Conservation (phyloP, 2,888 invertebrate genomes). For the Drosophila flavopinicola region DNA sequence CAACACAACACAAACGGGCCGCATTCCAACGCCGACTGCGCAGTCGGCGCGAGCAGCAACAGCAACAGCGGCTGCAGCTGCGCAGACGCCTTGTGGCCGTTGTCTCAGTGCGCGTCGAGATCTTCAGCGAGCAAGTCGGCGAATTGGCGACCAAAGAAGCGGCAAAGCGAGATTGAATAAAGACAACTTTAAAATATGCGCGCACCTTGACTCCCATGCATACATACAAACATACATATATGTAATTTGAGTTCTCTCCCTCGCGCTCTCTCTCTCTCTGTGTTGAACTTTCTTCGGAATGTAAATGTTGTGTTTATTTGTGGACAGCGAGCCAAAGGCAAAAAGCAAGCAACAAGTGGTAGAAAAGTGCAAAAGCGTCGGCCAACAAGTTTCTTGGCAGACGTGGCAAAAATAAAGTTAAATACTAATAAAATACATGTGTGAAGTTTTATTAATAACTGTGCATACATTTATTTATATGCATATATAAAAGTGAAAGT, state of each 20-base stretch:
- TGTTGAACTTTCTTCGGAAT: conserved; percentile 65
- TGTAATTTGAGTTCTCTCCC: conserved; percentile 33
- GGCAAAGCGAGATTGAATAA: conserved; percentile 34
- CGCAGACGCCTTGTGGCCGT: conserved; percentile 49
- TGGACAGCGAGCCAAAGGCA: conserved; percentile 30
- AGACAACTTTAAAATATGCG: conserved; percentile 50
- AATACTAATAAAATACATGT: not conserved
- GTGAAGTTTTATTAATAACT: conserved; percentile 3
- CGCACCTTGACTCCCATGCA: conserved; percentile 28
- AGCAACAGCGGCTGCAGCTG: conserved; percentile 38
- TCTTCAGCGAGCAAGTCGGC: conserved; percentile 58
- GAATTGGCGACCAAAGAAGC: conserved; percentile 9
- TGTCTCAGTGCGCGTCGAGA: conserved; percentile 64
- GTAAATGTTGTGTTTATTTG: conserved; percentile 43
- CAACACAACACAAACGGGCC: conserved; percentile 45
- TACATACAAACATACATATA: conserved; percentile 15
- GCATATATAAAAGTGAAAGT: conserved; percentile 51
- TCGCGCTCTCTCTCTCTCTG: not conserved
- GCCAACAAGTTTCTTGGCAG: conserved; percentile 55
- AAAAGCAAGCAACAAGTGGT: conserved; percentile 45
- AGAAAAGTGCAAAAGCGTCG: conserved; percentile 63
- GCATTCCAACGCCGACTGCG: conserved; percentile 65
- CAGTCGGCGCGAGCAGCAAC: conserved; percentile 30
- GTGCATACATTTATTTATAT: not conserved
- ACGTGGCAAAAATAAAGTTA: conserved; percentile 45